Conservation (phyloP, 2,797 vertebrate genomes). For the Jordanella pulchra region DNA sequence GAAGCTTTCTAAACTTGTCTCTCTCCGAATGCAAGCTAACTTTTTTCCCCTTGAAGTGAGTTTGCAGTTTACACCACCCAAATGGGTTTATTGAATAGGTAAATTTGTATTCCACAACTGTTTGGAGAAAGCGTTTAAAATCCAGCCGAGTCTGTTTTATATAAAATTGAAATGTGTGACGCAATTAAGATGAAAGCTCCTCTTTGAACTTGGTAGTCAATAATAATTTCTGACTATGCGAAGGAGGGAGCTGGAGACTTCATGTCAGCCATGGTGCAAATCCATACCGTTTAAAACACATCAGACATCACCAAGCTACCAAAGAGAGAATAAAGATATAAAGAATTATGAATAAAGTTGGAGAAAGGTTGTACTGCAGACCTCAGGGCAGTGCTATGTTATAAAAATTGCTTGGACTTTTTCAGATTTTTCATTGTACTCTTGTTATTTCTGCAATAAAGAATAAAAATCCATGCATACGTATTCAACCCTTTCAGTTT, state of each 20-base stretch:
- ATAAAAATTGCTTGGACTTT: not conserved
- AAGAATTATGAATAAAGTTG: not conserved
- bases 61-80: not conserved
- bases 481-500: not conserved
- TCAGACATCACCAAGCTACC: not conserved
- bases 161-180: constrained; percentile 10
- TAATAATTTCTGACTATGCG: constrained; percentile 4
- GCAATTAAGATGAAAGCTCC: constrained; percentile 8
- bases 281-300: constrained; percentile 3
- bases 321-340: not conserved
- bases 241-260: not conserved
- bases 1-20: not conserved
- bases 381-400: not conserved
- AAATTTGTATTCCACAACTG: not conserved
- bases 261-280: not conserved
- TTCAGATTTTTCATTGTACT: not conserved
- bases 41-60: not conserved
- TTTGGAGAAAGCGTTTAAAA: constrained; percentile 4
- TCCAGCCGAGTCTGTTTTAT: not conserved
- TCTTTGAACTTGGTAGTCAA: constrained; percentile 3
- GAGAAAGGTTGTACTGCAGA: not conserved
- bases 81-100: constrained; percentile 4
- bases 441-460: not conserved
- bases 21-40: not conserved
- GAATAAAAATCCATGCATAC: not conserved